Base-by-base conservation (phyloP, 2,113 vertebrate species). In the Xiphias gladius region DNA sequence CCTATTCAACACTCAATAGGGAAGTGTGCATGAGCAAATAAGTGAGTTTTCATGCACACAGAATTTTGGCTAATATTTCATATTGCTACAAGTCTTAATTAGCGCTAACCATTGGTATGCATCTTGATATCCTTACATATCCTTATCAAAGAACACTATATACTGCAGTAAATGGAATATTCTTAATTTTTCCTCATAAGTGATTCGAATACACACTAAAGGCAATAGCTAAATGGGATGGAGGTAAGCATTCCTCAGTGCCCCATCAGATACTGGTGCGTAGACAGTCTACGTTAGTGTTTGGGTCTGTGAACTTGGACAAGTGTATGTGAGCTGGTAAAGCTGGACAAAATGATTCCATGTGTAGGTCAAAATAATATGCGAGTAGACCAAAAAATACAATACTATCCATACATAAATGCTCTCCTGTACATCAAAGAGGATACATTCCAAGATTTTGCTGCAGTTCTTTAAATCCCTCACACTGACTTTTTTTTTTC, bases 11-110 rank as follows among this genome's bases (percentile, higher is more conserved):
- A 76, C 80, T 84, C 61, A 67, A 63, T 86, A 79, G 75, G 63
- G 65, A 87, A 89, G 82, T 79, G 83, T 82, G 83, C 88, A 92
- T 86, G 89, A 84, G 76, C 19, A 78, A 84, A 76, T 73, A 70
- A 78, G 35, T 54, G 69, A 79, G 37, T 86, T 62, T 80, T 80
- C 58, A 85, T 85, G 88, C 82, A 41, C 73, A 66, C 43, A 69
- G 41, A 73, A 73, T 86, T 79, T 79, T 65, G 8, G 80, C 22
- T 66, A 63, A 67, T 68, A 66, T 64, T 74, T 81, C 46, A 76
- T 76, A 62, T 71, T 61, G 68, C 61, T n/a, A 66, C 4, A 68
- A 78, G 65, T 81, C 77, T 88, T 84, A 86, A 76, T 84, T 85
- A 63, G 63, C 3, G 5, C 73, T 68, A 37, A 57, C 48, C 61